These are phyloP conservation scores for Cephalopterus ornatus DNA, from an alignment of 2,113 vertebrate species.

Conservation along the genomic window DNA sequence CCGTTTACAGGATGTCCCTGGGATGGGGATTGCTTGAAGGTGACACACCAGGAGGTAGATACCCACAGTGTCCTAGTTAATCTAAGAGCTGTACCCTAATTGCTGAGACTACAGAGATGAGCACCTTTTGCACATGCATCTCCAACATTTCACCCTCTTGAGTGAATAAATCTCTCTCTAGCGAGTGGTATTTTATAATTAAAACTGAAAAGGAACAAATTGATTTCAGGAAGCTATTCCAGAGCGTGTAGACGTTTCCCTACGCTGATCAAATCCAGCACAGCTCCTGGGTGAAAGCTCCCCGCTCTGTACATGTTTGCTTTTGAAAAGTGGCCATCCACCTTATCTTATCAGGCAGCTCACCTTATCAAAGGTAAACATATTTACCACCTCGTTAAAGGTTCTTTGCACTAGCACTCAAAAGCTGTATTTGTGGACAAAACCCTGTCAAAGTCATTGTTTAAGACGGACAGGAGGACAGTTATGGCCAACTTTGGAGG, in stretches of 20 bases:
- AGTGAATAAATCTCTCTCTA: conserved; percentile 37
- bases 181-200: conserved; percentile 45
- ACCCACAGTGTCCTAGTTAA: background rate
- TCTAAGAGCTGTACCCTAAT: background rate
- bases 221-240: conserved; percentile 33
- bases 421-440: conserved; percentile 79
- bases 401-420: conserved; percentile 78
- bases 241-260: background rate
- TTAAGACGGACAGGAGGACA: background rate
- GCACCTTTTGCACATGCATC: background rate
- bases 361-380: conserved; percentile 98
- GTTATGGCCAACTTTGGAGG: conserved; percentile 60
- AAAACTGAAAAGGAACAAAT: conserved; percentile 62
- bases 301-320: conserved; percentile 68
- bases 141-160: background rate
- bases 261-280: background rate
- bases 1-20: background rate
- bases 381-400: conserved; percentile 87
- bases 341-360: conserved; percentile 80
- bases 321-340: conserved; percentile 74
- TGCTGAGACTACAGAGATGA: background rate
- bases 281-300: conserved; percentile 2
- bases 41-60: background rate
- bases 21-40: background rate
- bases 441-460: conserved; percentile 67